These are phyloP conservation scores for Bibio marci DNA, from an alignment of 2,888 invertebrate species.

Conservation along the genomic window DNA sequence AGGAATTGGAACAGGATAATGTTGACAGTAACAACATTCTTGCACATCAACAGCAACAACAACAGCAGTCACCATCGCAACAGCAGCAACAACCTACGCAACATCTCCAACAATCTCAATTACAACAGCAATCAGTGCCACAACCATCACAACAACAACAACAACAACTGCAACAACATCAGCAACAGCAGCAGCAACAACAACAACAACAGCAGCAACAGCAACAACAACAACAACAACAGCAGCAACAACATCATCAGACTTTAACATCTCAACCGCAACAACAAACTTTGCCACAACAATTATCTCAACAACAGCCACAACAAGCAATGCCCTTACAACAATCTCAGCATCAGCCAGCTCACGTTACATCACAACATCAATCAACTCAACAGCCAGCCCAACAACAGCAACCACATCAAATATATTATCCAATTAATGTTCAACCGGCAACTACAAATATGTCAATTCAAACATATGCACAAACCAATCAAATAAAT, in stretches of 20 bases:
- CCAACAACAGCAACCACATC: slow-evolving; percentile 25
- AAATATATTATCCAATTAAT: slow-evolving; percentile 20
- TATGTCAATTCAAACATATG: slow-evolving; percentile 2
- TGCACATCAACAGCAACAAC: slow-evolving; percentile 17
- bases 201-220: slow-evolving; percentile 11
- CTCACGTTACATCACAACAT: slow-evolving; percentile 16
- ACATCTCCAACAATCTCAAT: slow-evolving; percentile 16
- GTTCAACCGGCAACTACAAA: slow-evolving; percentile 8
- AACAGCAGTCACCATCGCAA: slow-evolving; percentile 17
- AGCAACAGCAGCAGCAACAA: slow-evolving; percentile 27
- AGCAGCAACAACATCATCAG: slow-evolving; percentile 18
- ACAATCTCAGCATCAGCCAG: slow-evolving; percentile 10
- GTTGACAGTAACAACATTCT: slow-evolving; percentile 5
- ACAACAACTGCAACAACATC: slow-evolving; percentile 24
- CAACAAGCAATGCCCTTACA: slow-evolving; percentile 19
- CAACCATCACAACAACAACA: slow-evolving; percentile 20
- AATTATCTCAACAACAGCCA: slow-evolving; percentile 27
- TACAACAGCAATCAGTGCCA: slow-evolving; percentile 20
- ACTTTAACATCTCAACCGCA: slow-evolving; percentile 22
- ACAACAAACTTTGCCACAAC: slow-evolving; percentile 23
- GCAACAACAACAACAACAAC: slow-evolving; percentile 18
- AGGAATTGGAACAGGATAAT: slow-evolving; percentile 17
- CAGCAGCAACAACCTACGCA: slow-evolving; percentile 18
- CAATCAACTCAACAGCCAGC: slow-evolving; percentile 20
- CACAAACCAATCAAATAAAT: slow-evolving; percentile 5